Base-by-base conservation (phyloP, 2,888 invertebrate genomes). In the Teleiodes luculella region DNA sequence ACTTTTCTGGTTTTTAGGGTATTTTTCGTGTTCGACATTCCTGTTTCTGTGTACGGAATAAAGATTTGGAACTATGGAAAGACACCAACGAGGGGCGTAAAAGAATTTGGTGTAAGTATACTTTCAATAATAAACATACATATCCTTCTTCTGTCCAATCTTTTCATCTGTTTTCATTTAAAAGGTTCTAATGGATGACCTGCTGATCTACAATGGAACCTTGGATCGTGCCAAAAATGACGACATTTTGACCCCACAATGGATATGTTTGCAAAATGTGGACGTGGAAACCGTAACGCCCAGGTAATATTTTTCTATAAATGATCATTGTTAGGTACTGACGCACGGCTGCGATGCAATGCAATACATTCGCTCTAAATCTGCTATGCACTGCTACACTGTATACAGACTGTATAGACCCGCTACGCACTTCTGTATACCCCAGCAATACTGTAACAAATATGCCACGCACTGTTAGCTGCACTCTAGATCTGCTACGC, bases 1-100 rank as follows among this genome's bases (percentile, higher is more conserved):
- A 14, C 20, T 39, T 41, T 10, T 41, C n/a, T 41, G 8, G 11
- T 6, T 67, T 80, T 1, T 78, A 91, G 95, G 70, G 91, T 96
- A 54, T 96, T 94, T 78, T 91, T 96, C 60, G 94, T 96, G 48
- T 95, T 96, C 79, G 95, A 96, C 74, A 78, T 90, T 46, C 95
- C 95, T 1, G 91, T 94, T 1, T 92, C 92, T 13, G 90, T 96
- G 10, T 94, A 94, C 11, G 92, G 92, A 70, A 92, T 96, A 56
- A 94, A 94, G 72, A 83, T 96, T 60, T 96, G 95, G 95, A 96
- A 96, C 83, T 96, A 96, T 74, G 93, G 93, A 30, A 96, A 96
- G 83, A 95, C 94, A 0, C 92, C 94, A 0, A 86, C 83, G 4
- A 89, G 96, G 68, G 96, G 95, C 7, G 94, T 95, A 20, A 95